Base-by-base conservation (phyloP, 2,797 vertebrate genomes). In the Moxostoma hubbsi region DNA sequence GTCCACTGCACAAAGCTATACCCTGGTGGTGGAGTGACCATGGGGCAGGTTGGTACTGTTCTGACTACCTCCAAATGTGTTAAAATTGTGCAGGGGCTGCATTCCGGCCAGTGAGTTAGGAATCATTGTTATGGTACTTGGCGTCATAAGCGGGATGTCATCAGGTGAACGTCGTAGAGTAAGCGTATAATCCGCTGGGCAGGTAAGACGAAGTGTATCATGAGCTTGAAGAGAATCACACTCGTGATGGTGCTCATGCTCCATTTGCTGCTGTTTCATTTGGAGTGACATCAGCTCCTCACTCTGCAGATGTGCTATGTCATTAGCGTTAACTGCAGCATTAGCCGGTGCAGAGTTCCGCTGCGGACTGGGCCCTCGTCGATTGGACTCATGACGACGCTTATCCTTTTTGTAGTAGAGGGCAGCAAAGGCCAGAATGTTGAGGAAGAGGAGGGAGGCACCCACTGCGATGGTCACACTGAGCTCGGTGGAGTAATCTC, bases 331-430 rank as follows among this genome's bases (percentile, higher is more conserved):
- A 4, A 95, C 89, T 0, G 87, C 82, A 0, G 85, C 16, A 55
- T 74, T 87, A 13, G 81, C 16, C 0, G 86, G 84, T 0, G 86
- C 69, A 0, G 88, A 89, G 87, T 93, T 96, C 15, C 94, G 90
- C 82, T 96, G 96, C 0, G 97, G 97, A 5, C 96, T 96, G 24
- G 95, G 94, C 0, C 86, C 88, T 0, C 96, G 94, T 0, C 96
- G 91, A 89, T 97, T 97, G 0, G 97, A 96, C 81, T 98, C 96
- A 0, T 97, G 97, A 0, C 97, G 94, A 0, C 97, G 79, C 78
- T 98, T 98, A 91, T 99, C 97, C 81, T 98, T 98, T 89, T 99
- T 99, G 90, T 99, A 99, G 89, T 98, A 98, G 0, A 99, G 90
- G 0, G 97, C 97, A 0, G 97, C 97, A 1, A 99, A 99, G 5